Base-by-base conservation (phyloP, 2,888 invertebrate genomes). In the Linnaemya vulpina region DNA sequence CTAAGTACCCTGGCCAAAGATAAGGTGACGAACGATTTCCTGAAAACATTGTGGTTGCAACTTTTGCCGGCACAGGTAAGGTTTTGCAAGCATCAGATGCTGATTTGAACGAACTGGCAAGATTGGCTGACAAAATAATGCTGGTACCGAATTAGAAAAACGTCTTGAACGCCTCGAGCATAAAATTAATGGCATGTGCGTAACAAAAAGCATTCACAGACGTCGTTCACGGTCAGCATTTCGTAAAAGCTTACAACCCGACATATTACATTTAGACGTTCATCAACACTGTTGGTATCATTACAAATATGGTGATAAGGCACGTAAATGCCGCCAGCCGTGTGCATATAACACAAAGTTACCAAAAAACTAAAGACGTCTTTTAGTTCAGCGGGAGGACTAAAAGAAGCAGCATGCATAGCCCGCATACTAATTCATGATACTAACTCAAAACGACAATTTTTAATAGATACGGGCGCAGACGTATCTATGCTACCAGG, bases 181-280 rank as follows among this genome's bases (percentile, higher is more conserved):
- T 5, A 11, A 35, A 40, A 71, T 71, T 15, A 30, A 17, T n/a
- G n/a, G n/a, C n/a, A 13, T 71, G 15, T 25, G 10, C 13, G 38
- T 40, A 40, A 40, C 8, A 5, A 40, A 40, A 43, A 43, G 15
- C 4, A 43, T 1, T 13, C 15, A 10, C 55, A 40, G 10, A 15
- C 55, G 43, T 3, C 25, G 17, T 0, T 15, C 43, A 9, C 58
- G 43, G 2, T 43, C 30, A n/a, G 10, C 2, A 7, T 71, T 30
- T 30, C 17, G 10, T 5, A 58, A 40, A n/a, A 0, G 40, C 5
- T 15, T 11, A 20, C 9, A 13, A 60, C n/a, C n/a, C 8, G n/a
- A 20, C 3, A 25, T 46, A 3, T 60, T 73, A n/a, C 35, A 86
- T 68, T 86, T 88, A 87, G 87, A 0, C 73, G n/a, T n/a, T n/a